These are phyloP conservation scores for Seriola aureovittata DNA, from an alignment of 2,113 vertebrate genomes.

Conservation along the genomic window DNA sequence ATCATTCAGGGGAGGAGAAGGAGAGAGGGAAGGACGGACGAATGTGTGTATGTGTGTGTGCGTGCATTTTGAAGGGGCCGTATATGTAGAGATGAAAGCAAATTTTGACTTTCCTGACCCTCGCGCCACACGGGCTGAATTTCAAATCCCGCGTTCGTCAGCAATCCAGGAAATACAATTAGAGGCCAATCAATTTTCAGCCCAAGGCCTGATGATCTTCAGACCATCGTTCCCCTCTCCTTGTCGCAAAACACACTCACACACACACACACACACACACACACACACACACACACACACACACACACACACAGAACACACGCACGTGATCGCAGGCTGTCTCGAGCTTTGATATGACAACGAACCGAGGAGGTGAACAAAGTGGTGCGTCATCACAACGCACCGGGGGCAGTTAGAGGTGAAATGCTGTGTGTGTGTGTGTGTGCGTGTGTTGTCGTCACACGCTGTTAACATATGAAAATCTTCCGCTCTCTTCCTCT, in stretches of 20 bases:
- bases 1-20: constrained; percentile 35
- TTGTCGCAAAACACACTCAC: neutral
- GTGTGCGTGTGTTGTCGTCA: neutral
- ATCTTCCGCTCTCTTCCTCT: constrained; percentile 8
- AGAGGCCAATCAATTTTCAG: constrained; percentile 74
- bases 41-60: constrained; percentile 26
- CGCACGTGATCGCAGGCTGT: neutral
- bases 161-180: constrained; percentile 75
- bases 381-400: constrained; percentile 41
- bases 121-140: constrained; percentile 56
- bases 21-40: constrained; percentile 30
- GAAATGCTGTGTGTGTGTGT: neutral
- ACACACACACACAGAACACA: neutral
- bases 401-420: constrained; percentile 23
- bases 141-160: constrained; percentile 60
- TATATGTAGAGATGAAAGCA: constrained; percentile 48
- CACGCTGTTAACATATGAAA: constrained; percentile 11
- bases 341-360: neutral
- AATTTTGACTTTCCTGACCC: constrained; percentile 65
- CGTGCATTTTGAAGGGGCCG: neutral
- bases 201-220: constrained; percentile 51
- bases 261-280: neutral
- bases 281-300: constrained; percentile 1
- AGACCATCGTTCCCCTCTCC: constrained; percentile 8
- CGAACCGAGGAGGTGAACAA: neutral